phyloP scores from a whole-genome alignment of 2,888 invertebrate genomes.

The Caenorhabditis uteleia region DNA sequence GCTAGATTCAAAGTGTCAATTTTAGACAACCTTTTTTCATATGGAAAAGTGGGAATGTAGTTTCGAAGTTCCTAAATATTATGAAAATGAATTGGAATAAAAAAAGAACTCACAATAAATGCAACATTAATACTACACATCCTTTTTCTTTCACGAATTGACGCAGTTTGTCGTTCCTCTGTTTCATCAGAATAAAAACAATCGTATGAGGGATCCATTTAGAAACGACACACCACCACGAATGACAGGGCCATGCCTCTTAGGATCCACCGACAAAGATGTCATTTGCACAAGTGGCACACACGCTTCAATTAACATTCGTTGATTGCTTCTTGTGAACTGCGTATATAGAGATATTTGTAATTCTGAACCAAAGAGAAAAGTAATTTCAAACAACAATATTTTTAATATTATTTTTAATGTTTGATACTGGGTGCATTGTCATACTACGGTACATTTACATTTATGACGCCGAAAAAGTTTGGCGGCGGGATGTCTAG shows the following conservation, averaged over 20 bases:
- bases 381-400: not conserved
- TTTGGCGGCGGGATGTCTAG: too few species aligned
- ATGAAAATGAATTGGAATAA: not conserved
- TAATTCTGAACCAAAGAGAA: too few species aligned
- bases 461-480: too few species aligned
- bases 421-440: not conserved
- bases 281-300: constrained; percentile 40
- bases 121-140: constrained; percentile 98
- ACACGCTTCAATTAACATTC: constrained; percentile 26
- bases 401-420: not conserved
- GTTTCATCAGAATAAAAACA: constrained; percentile 8
- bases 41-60: constrained; percentile 98
- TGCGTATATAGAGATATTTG: not conserved
- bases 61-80: constrained; percentile 83
- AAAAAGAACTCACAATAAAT: constrained; percentile 54
- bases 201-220: constrained; percentile 16
- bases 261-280: constrained; percentile 7
- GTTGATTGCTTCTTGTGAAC: not conserved
- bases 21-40: constrained; percentile 95
- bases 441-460: too few species aligned
- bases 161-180: constrained; percentile 82
- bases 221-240: not conserved
- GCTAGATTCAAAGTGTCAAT: constrained; percentile 96
- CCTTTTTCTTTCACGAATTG: constrained; percentile 92
- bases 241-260: not conserved